These are phyloP conservation scores for Esperia sulphurella DNA, from an alignment of 2,888 invertebrate genomes.

Conservation along the genomic window DNA sequence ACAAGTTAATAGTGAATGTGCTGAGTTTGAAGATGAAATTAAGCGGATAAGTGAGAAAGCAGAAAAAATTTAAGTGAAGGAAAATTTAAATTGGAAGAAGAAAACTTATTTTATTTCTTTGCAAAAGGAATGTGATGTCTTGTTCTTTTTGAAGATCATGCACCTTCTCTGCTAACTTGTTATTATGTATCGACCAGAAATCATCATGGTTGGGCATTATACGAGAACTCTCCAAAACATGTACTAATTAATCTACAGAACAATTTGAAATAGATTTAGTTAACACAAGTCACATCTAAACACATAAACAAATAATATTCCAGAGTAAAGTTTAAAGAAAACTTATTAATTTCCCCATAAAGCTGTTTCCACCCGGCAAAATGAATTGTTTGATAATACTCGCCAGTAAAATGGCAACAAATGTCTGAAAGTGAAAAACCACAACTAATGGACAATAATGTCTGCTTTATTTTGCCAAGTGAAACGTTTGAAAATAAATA, in stretches of 20 bases:
- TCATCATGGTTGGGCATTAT: slow-evolving; percentile 29
- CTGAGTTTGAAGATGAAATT: background rate
- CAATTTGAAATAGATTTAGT: slow-evolving; percentile 53
- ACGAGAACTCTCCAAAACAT: slow-evolving; percentile 47
- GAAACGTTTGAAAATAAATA: slow-evolving; percentile 17
- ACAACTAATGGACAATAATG: no score
- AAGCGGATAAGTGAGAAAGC: no score
- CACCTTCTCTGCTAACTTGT: slow-evolving; percentile 2
- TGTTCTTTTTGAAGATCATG: background rate
- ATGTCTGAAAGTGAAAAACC: no score
- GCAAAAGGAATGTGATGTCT: no score
- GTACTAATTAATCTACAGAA: slow-evolving; percentile 67
- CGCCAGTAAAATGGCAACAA: no score
- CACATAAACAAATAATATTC: slow-evolving; percentile 41
- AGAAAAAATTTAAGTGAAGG: no score
- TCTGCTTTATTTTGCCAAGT: slow-evolving; percentile 34
- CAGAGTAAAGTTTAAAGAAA: slow-evolving; percentile 18
- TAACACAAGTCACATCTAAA: slow-evolving; percentile 74
- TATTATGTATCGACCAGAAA: background rate
- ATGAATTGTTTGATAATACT: slow-evolving; percentile 20
- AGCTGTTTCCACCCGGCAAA: slow-evolving; percentile 34
- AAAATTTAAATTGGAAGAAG: no score
- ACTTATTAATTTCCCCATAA: slow-evolving; percentile 24
- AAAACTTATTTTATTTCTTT: no score
- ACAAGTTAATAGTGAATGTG: background rate